Conservation (phyloP, 2,113 vertebrate genomes). For the Psophia crepitans region DNA sequence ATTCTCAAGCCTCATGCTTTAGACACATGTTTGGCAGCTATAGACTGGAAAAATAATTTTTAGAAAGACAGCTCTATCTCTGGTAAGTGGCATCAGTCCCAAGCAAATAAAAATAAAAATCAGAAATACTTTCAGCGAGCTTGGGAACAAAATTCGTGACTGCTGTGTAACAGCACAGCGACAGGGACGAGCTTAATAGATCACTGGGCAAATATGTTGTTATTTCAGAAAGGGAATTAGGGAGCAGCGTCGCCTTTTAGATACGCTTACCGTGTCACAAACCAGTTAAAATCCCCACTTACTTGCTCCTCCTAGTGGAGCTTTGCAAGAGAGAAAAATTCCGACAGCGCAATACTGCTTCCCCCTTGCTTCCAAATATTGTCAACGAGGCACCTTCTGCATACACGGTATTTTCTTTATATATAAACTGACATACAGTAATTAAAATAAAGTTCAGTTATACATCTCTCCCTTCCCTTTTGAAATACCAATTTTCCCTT, state of each 20-base stretch:
- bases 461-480: not conserved
- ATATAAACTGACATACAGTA: not conserved
- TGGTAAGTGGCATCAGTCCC: not conserved
- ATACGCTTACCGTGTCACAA: not conserved
- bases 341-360: not conserved
- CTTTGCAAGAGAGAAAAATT: not conserved
- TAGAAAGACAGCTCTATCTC: not conserved
- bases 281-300: not conserved
- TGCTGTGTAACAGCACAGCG: not conserved
- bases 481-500: not conserved
- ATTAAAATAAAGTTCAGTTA: not conserved
- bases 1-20: not conserved
- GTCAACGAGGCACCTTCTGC: not conserved
- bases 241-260: not conserved
- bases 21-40: not conserved
- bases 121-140: not conserved
- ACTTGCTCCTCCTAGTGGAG: slow-evolving; percentile 72
- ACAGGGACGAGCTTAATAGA: not conserved
- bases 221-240: not conserved
- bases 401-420: not conserved
- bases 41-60: not conserved
- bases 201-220: not conserved
- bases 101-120: not conserved
- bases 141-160: not conserved
- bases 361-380: not conserved